phyloP scores from a whole-genome alignment of 2,113 vertebrate species.

The Colossoma macropomum region DNA sequence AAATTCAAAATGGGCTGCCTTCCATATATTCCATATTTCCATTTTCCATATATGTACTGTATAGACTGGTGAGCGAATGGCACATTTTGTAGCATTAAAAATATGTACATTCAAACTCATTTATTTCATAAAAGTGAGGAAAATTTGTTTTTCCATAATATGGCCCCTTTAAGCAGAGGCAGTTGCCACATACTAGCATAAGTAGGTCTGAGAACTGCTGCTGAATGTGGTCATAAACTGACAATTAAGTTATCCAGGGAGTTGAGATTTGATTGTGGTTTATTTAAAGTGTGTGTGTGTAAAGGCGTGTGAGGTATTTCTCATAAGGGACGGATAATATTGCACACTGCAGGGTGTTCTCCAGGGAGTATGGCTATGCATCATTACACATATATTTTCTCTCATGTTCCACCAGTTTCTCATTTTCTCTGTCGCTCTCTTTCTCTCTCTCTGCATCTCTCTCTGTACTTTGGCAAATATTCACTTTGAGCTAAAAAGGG shows the following conservation, averaged over 20 bases:
- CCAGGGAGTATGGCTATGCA: conserved; percentile 36
- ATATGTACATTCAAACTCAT: too few species aligned
- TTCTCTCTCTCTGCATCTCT: conserved; percentile 11
- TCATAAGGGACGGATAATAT: conserved; percentile 53
- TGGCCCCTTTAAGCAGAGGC: too few species aligned
- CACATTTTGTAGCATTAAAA: too few species aligned
- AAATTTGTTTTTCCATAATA: too few species aligned
- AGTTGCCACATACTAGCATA: neutral
- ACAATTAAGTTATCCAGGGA: conserved; percentile 42
- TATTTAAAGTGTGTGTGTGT: conserved; percentile 52
- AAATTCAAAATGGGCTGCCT: too few species aligned
- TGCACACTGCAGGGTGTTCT: conserved; percentile 44
- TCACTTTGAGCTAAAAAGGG: conserved; percentile 53
- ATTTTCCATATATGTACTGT: too few species aligned
- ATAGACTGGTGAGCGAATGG: too few species aligned
- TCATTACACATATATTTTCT: conserved; percentile 52
- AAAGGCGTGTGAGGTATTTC: conserved; percentile 42
- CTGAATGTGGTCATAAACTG: conserved; percentile 30
- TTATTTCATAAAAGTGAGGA: too few species aligned
- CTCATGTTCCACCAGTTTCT: conserved; percentile 29
- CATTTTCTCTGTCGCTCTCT: conserved; percentile 1
- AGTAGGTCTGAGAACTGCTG: conserved; percentile 9
- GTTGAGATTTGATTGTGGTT: conserved; percentile 53
- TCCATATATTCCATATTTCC: too few species aligned
- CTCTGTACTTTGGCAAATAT: conserved; percentile 51